Conservation (phyloP, 2,888 invertebrate genomes). For the Notocelia uddmanniana region DNA sequence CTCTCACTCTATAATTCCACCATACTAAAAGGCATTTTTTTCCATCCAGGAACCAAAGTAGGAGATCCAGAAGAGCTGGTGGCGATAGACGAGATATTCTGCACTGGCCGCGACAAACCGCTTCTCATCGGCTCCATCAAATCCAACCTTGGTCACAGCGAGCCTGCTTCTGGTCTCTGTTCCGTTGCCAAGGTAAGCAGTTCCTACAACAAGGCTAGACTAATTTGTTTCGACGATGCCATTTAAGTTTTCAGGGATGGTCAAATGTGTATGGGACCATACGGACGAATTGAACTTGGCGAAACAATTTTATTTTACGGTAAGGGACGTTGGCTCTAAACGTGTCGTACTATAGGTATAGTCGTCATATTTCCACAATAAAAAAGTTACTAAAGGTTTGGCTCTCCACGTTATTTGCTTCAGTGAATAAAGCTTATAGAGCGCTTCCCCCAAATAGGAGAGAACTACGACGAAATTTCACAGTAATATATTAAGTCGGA, state of each 20-base stretch:
- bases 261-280: too few species aligned
- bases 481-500: slow-evolving; percentile 43
- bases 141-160: slow-evolving; percentile 94
- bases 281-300: too few species aligned
- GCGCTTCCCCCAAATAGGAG: slow-evolving; percentile 24
- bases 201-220: too few species aligned
- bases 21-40: background rate
- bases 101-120: slow-evolving; percentile 87
- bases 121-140: slow-evolving; percentile 94
- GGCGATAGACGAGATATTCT: slow-evolving; percentile 89
- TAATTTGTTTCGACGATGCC: too few species aligned
- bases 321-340: background rate
- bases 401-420: slow-evolving; percentile 25
- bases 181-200: slow-evolving; percentile 87
- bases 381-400: slow-evolving; percentile 8
- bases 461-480: slow-evolving; percentile 29
- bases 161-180: slow-evolving; percentile 90
- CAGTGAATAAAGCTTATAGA: slow-evolving; percentile 35
- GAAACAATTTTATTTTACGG: too few species aligned
- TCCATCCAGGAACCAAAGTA: slow-evolving; percentile 83
- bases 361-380: too few species aligned
- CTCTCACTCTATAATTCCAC: too few species aligned
- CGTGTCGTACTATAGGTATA: too few species aligned
- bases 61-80: slow-evolving; percentile 95
- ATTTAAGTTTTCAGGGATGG: too few species aligned